These are phyloP conservation scores for Melanargia galathea DNA, from an alignment of 2,888 invertebrate species.

Conservation along the genomic window DNA sequence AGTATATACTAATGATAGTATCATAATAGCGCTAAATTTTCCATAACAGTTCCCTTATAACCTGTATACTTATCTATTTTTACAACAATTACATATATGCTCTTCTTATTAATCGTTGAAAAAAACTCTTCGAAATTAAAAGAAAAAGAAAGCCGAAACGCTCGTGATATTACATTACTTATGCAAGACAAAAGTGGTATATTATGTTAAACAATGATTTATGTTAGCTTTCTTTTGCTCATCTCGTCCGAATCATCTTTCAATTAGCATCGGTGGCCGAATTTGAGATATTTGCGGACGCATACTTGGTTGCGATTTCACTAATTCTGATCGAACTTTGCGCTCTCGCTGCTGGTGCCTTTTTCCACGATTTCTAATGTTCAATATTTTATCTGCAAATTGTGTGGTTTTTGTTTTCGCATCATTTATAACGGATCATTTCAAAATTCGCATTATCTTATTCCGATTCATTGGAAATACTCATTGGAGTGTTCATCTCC, in stretches of 20 bases:
- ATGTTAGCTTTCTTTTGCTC: conserved; percentile 18
- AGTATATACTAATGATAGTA: no score
- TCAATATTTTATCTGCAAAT: no score
- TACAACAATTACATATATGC: no score
- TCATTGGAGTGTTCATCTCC: no score
- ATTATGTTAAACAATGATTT: conserved; percentile 14
- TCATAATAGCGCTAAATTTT: no score
- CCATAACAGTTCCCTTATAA: no score
- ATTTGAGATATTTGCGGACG: conserved; percentile 9
- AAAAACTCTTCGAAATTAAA: conserved; percentile 2
- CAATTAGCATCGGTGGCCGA: conserved; percentile 8
- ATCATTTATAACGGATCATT: no score
- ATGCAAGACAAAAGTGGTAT: conserved; percentile 5
- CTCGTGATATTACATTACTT: conserved; percentile 11
- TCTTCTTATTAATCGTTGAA: not conserved
- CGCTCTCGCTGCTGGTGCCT: no score
- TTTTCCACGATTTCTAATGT: no score
- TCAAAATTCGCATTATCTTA: no score
- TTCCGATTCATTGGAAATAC: no score
- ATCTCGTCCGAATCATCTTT: conserved; percentile 2
- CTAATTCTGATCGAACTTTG: not conserved
- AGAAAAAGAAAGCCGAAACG: conserved; percentile 11
- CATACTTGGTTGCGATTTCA: not conserved
- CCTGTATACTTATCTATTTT: not conserved
- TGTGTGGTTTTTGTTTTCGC: no score